Percentiles rank a stretch among this genome's conserved stretches.
phyloP scores from a whole-genome alignment of 2,113 vertebrate genomes.

The Craseonycteris thonglongyai region DNA sequence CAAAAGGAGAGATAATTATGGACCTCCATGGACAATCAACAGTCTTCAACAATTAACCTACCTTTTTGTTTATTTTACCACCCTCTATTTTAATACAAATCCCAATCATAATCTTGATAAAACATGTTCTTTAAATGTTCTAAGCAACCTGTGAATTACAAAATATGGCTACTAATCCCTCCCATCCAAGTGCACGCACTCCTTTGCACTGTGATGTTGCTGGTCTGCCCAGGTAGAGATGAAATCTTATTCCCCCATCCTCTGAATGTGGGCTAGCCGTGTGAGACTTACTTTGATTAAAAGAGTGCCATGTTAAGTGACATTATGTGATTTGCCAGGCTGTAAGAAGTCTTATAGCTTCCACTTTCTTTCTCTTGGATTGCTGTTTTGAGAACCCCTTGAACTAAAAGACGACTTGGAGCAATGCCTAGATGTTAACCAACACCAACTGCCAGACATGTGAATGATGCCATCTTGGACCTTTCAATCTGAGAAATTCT shows the following conservation, averaged over 20 bases:
- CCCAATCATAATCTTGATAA: background rate
- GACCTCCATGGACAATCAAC: background rate
- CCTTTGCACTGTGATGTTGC: background rate
- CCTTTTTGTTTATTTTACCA: background rate
- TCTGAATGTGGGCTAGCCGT: background rate
- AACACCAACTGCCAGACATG: background rate
- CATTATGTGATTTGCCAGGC: background rate
- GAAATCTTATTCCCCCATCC: background rate
- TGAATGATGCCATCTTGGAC: background rate
- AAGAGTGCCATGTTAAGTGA: background rate
- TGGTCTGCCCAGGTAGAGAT: background rate
- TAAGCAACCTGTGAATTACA: background rate
- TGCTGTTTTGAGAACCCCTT: background rate
- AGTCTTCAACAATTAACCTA: conserved; percentile 2
- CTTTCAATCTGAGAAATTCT: background rate
- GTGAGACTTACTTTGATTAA: background rate
- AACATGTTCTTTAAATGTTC: background rate
- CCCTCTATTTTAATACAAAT: conserved; percentile 33
- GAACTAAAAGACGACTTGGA: background rate
- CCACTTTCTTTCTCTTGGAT: background rate
- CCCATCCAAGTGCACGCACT: background rate
- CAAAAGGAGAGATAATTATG: background rate
- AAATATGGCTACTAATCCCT: background rate
- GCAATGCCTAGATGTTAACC: background rate
- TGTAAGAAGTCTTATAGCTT: background rate